Evolutionary conservation across 64 coral and sea anemone genomes (phyloP), one percentile per base, ranked within the genome.

Genomic region (Stichodactyla mertensii): DNA sequence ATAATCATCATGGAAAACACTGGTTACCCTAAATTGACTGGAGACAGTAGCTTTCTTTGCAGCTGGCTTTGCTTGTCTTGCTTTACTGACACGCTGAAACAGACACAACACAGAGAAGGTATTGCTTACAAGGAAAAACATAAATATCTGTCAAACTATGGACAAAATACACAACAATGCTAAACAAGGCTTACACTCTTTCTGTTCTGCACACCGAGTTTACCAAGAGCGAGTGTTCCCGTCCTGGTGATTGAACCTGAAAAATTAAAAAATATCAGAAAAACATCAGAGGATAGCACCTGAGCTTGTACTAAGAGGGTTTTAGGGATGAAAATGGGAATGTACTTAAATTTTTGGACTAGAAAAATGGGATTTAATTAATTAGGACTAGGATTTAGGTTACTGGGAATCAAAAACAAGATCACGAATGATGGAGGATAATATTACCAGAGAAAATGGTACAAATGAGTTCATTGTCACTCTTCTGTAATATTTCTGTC

Each of bases 11-110:
- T 66, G 8, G 11, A 66, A 8, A n/a, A 66, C 14, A 22, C 8
- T 66, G 22, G 62, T 79, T 23, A 95, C 93, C 93, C 87, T 95
- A 60, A 95, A 95, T 77, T 95, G 93, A 31, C 84, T 86, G n/a
- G 82, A 87, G 52, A 95, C 89, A 22, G 93, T 95, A 4, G 53
- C 77, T 27, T 95, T 95, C 62, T 92, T 95, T 31, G 86, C 87
- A 54, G 59, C 67, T 20, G 90, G 77, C 93, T 88, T 83, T 16
- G 52, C 85, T 61, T 91, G 89, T 26, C 89, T 85, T 23, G 61
- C 26, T 57, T 92, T 88, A 27, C 93, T 95, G 51, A 95, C 62
- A 45, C 89, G 83, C 93, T 95, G 19, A 18, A 59, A 59, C 51
- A 80, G 52, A 51, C 55, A 51, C 7, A 36, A 83, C 10, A 79